Percentiles rank a stretch among this genome's conserved stretches.
Evolutionary conservation across 1,140 invertebrate genomes (phyloP).

Genomic region (Nautilus pompilius): DNA sequence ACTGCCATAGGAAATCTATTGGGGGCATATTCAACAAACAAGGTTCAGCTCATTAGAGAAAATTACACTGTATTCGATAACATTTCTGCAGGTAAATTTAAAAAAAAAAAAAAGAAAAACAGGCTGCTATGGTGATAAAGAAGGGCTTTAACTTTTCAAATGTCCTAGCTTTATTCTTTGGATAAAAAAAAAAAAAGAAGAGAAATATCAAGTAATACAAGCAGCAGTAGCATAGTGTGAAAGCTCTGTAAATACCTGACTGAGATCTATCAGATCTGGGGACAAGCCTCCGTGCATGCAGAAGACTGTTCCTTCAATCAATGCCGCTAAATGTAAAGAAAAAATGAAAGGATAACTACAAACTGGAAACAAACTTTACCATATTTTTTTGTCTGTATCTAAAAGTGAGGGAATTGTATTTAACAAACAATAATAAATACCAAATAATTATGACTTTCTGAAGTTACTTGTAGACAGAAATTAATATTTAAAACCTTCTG

Average conservation of each 20-base stretch:
- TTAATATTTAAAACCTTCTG: background rate
- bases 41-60: too few species aligned
- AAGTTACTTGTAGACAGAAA: background rate
- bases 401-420: background rate
- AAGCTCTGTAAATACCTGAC: slow-evolving; percentile 33
- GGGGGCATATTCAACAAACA: too few species aligned
- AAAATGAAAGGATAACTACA: background rate
- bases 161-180: too few species aligned
- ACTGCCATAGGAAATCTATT: too few species aligned
- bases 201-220: too few species aligned
- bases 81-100: too few species aligned
- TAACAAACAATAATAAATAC: background rate
- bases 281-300: slow-evolving; percentile 55
- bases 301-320: slow-evolving; percentile 50
- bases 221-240: too few species aligned
- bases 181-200: too few species aligned
- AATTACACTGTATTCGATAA: too few species aligned
- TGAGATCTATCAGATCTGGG: slow-evolving; percentile 43
- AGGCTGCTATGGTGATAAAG: too few species aligned
- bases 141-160: too few species aligned
- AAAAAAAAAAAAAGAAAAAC: too few species aligned
- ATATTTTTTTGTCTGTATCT: background rate
- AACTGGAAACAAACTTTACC: background rate
- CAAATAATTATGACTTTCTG: background rate
- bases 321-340: slow-evolving; percentile 47